These are phyloP conservation scores for Eptesicus fuscus DNA, from an alignment of 2,113 vertebrate species.

Conservation along the genomic window DNA sequence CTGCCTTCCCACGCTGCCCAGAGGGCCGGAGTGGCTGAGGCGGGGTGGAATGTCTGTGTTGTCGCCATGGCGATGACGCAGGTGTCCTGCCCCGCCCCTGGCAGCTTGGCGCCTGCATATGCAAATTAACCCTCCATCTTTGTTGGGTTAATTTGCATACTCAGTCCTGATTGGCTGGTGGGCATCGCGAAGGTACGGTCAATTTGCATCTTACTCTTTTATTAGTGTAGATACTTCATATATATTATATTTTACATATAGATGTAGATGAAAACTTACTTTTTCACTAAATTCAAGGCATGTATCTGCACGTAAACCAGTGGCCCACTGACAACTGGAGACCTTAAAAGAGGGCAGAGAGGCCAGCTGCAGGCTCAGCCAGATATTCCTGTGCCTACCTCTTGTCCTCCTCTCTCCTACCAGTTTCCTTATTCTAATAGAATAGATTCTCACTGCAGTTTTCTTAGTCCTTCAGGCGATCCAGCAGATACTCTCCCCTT, in stretches of 20 bases:
- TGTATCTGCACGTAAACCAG: neutral
- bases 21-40: no score
- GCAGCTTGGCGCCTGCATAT: no score
- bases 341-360: neutral
- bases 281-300: neutral
- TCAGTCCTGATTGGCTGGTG: no score
- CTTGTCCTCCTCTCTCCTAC: neutral
- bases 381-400: neutral
- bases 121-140: no score
- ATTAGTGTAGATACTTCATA: neutral
- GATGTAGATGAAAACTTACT: neutral
- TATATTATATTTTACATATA: neutral
- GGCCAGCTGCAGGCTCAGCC: fast-evolving
- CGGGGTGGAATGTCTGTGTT: no score
- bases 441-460: neutral
- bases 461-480: neutral
- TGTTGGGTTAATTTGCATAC: no score
- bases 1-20: no score
- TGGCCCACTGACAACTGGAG: neutral
- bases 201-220: no score
- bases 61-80: no score
- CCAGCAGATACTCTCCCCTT: neutral
- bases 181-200: no score
- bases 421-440: neutral
- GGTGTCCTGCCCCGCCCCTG: fast-evolving